These are phyloP conservation scores for Drosophila nigromelanica DNA, from an alignment of 1,140 invertebrate genomes.

Conservation along the genomic window DNA sequence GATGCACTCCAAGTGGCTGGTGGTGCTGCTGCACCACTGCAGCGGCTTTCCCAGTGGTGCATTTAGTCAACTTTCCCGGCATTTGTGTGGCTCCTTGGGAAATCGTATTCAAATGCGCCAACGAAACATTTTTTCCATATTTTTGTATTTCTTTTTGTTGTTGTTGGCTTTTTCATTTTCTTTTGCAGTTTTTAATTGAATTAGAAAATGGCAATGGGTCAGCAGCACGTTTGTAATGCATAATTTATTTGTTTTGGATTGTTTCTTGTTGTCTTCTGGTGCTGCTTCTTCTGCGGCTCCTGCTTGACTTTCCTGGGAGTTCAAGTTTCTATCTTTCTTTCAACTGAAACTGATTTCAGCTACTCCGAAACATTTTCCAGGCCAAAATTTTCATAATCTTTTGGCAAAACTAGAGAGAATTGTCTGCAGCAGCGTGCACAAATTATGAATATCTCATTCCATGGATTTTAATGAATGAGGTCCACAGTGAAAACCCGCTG, in stretches of 20 bases:
- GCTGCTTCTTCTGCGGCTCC: background rate
- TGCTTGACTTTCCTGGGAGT: conserved; percentile 20
- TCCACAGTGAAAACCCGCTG: conserved; percentile 30
- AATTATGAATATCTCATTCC: conserved; percentile 77
- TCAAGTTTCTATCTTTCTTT: conserved; percentile 29
- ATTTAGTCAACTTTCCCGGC: conserved; percentile 70
- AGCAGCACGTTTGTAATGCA: conserved; percentile 83
- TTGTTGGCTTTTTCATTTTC: background rate
- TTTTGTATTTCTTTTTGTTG: background rate
- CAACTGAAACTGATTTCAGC: conserved; percentile 49
- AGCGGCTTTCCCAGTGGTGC: conserved; percentile 67
- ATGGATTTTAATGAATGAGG: conserved; percentile 63
- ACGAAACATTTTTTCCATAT: conserved; percentile 49
- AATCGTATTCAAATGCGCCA: conserved; percentile 78
- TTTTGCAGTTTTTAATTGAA: conserved; percentile 72
- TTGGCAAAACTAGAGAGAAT: conserved; percentile 73
- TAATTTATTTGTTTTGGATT: conserved; percentile 74
- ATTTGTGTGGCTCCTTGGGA: conserved; percentile 62
- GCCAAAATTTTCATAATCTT: conserved; percentile 83
- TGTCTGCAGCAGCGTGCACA: conserved; percentile 36
- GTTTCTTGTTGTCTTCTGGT: conserved; percentile 18
- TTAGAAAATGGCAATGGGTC: conserved; percentile 83
- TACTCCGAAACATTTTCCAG: conserved; percentile 59
- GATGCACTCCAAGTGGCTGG: conserved; percentile 29
- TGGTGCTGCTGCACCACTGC: conserved; percentile 18